Percentiles rank a stretch among this genome's conserved stretches.
These are phyloP conservation scores for Athalia circularis DNA, from an alignment of 2,888 invertebrate genomes.

Conservation along the genomic window DNA sequence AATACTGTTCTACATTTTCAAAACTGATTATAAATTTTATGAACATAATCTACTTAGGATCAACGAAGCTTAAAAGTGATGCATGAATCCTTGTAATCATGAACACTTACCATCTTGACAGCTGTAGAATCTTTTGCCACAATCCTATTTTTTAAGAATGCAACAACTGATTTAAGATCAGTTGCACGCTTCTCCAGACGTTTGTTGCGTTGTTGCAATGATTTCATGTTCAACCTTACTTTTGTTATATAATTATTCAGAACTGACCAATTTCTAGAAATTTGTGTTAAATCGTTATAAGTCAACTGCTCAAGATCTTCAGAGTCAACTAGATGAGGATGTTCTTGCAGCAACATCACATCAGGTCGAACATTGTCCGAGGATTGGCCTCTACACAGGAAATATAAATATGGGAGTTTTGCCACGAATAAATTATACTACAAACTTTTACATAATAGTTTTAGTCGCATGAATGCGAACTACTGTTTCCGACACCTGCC, in stretches of 20 bases:
- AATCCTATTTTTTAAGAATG: constrained; percentile 26
- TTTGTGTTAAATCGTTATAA: constrained; percentile 4
- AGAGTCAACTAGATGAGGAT: constrained; percentile 1
- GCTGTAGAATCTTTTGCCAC: constrained; percentile 23
- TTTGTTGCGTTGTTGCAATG: constrained; percentile 17
- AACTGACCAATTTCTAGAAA: constrained; percentile 15
- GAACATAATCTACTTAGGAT: background rate
- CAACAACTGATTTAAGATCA: constrained; percentile 21
- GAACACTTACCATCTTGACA: background rate
- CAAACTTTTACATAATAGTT: too few relatives aligned
- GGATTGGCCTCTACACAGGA: background rate
- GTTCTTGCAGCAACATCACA: background rate
- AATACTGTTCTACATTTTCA: background rate
- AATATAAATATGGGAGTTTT: background rate
- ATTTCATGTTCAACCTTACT: constrained; percentile 25
- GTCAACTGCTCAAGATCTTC: constrained; percentile 24
- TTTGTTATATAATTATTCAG: constrained; percentile 25
- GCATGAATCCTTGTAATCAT: background rate
- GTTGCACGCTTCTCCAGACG: constrained; percentile 33
- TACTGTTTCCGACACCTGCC: too few relatives aligned
- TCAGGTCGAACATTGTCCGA: background rate
- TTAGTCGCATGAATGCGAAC: too few relatives aligned
- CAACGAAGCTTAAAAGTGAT: background rate
- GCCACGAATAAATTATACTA: background rate
- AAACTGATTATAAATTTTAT: background rate